These are phyloP conservation scores for Halcyon senegalensis DNA, from an alignment of 2,113 vertebrate species.

Conservation along the genomic window DNA sequence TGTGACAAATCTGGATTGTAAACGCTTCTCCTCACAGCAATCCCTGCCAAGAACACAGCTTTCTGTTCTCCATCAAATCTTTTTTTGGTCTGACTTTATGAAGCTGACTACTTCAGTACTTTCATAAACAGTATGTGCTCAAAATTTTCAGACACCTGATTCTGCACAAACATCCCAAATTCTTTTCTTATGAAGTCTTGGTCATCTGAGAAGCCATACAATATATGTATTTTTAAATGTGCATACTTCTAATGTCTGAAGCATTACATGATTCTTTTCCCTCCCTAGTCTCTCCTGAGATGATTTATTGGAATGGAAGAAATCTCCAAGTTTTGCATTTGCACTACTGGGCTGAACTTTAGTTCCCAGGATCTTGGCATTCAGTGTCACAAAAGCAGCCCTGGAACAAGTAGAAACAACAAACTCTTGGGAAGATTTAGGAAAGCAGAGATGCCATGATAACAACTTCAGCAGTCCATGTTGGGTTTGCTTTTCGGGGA, in stretches of 20 bases:
- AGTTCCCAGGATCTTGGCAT: slow-evolving; percentile 45
- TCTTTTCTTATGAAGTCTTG: slow-evolving; percentile 62
- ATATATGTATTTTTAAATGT: slow-evolving; percentile 57
- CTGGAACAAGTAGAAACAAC: slow-evolving; percentile 21
- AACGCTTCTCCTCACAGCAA: slow-evolving; percentile 16
- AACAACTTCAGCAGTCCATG: neutral
- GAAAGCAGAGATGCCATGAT: neutral
- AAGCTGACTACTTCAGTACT: slow-evolving; percentile 37
- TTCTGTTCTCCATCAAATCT: slow-evolving; percentile 63
- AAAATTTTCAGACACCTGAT: slow-evolving; percentile 65
- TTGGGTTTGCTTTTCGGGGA: neutral
- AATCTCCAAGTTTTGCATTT: slow-evolving; percentile 9
- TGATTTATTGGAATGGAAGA: slow-evolving; percentile 46
- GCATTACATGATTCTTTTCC: neutral
- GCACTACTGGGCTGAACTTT: slow-evolving; percentile 16
- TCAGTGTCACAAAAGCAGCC: neutral
- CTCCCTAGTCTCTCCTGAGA: neutral
- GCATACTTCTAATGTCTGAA: slow-evolving; percentile 49
- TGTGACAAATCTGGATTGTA: slow-evolving; percentile 45
- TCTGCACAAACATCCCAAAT: slow-evolving; percentile 54
- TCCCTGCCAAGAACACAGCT: slow-evolving; percentile 52
- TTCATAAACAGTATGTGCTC: slow-evolving; percentile 39
- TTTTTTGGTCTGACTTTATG: slow-evolving; percentile 63
- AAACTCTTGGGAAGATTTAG: slow-evolving; percentile 5
- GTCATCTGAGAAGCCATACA: neutral